Percentiles rank a stretch among this genome's conserved stretches.
These are phyloP conservation scores for Smithornis capensis DNA, from an alignment of 2,113 vertebrate genomes.

Conservation along the genomic window DNA sequence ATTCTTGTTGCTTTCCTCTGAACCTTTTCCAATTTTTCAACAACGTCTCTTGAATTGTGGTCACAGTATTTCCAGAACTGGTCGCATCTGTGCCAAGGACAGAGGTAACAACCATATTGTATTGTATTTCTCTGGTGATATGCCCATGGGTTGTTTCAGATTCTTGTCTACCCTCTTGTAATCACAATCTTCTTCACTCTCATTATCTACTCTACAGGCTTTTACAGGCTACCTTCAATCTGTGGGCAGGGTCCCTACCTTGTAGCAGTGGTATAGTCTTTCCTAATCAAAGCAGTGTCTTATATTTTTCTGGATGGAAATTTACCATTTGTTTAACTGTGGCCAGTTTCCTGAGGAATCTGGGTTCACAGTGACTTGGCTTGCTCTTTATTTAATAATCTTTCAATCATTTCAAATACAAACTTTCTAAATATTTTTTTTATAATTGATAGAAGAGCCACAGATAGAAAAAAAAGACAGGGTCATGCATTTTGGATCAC, in stretches of 20 bases:
- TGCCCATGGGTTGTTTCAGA: neutral
- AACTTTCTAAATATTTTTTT: neutral
- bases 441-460: neutral
- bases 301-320: neutral
- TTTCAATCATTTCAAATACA: neutral
- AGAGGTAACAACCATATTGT: neutral
- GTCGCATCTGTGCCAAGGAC: neutral
- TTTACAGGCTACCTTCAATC: neutral
- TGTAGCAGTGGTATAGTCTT: neutral
- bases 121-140: neutral
- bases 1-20: conserved; percentile 33
- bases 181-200: neutral
- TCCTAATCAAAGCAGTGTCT: neutral
- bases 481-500: neutral
- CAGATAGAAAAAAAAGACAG: neutral
- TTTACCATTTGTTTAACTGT: neutral
- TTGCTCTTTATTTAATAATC: neutral
- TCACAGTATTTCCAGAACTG: conserved; percentile 6
- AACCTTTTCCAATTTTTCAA: conserved; percentile 54
- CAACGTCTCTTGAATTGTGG: neutral
- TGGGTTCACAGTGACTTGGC: neutral
- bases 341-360: neutral
- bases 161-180: neutral
- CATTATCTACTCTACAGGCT: neutral
- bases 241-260: neutral